Base-by-base conservation (phyloP, 2,113 vertebrate species). In the Daboia siamensis region DNA sequence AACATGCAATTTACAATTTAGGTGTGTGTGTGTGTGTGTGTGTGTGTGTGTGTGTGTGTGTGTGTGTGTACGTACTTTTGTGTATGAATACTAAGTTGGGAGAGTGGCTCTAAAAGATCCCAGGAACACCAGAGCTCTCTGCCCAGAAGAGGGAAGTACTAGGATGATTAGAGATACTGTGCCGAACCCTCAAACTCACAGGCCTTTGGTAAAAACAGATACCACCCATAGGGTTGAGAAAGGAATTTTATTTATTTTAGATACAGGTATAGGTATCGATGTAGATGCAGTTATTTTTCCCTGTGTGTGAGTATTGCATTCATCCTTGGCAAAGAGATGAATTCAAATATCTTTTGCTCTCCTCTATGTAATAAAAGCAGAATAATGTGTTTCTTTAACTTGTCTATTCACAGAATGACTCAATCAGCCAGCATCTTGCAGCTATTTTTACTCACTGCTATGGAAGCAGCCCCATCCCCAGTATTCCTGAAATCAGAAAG, bases 381-480 rank as follows among this genome's bases (percentile, higher is more conserved):
- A 91, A 48, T 29, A 90, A 87, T 61, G 3, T 33, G 20, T 13
- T 56, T 26, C 5, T 89, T 91, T 89, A 15, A 86, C 13, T 17
- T 85, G 7, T 33, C 44, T 93, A 90, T 94, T 95, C 44, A 0
- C 97, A 99, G 99, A 99, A 98, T 1, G 99, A 99, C 26, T 97
- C 98, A 0, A 97, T 99, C 95, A 98, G 97, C 33, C 98, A 99
- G 96, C 99, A 99, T 96, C 96, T 99, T 54, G 98, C 98, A 0
- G 55, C 97, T 96, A 99, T 99, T 97, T 98, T 99, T 96, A 98
- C 98, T 61, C 98, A 98, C 96, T 99, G 99, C 96, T 99, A 99
- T 0, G 99, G 99, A 92, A 98, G 97, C 86, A 98, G 98, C 52
- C 99, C 99, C 0, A 98, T 99, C 21, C 99, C 99, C 95, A 97